phyloP scores from a whole-genome alignment of 2,113 vertebrate species.

The Perccottus glenii region DNA sequence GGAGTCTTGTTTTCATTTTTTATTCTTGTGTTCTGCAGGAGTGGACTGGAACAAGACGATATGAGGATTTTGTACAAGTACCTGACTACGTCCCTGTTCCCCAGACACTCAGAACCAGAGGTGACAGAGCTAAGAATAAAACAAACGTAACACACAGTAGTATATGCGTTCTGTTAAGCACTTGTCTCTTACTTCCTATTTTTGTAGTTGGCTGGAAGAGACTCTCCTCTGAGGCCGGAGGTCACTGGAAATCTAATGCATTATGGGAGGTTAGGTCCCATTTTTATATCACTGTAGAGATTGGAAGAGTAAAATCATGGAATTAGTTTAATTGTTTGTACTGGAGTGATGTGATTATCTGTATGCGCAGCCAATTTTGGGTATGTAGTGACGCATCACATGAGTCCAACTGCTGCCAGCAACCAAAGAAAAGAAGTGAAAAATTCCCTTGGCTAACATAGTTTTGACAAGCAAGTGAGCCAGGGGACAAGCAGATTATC shows the following conservation, averaged over 20 bases:
- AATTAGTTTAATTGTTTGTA: no score
- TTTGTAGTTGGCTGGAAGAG: constrained; percentile 90
- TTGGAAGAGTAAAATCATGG: background rate
- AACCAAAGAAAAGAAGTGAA: constrained; percentile 7
- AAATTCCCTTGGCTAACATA: constrained; percentile 34
- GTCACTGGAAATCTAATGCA: constrained; percentile 95
- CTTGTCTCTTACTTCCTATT: background rate
- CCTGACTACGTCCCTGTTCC: constrained; percentile 96
- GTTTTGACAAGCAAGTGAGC: background rate
- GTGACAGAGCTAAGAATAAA: constrained; percentile 66
- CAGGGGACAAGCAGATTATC: background rate
- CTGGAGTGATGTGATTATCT: background rate
- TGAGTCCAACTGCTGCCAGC: constrained; percentile 13
- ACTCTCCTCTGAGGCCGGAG: constrained; percentile 93
- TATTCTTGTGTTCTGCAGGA: constrained; percentile 78
- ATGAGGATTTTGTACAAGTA: constrained; percentile 99
- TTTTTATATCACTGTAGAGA: background rate
- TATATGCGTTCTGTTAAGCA: background rate
- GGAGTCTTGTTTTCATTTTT: constrained; percentile 4
- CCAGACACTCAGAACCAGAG: constrained; percentile 95
- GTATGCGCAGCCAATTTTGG: background rate
- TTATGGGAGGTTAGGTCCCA: constrained; percentile 89
- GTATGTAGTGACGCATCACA: background rate
- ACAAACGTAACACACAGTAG: background rate
- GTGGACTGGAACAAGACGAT: constrained; percentile 96